These are phyloP conservation scores for Leucophenga varia DNA, from an alignment of 1,140 invertebrate genomes.

Conservation along the genomic window DNA sequence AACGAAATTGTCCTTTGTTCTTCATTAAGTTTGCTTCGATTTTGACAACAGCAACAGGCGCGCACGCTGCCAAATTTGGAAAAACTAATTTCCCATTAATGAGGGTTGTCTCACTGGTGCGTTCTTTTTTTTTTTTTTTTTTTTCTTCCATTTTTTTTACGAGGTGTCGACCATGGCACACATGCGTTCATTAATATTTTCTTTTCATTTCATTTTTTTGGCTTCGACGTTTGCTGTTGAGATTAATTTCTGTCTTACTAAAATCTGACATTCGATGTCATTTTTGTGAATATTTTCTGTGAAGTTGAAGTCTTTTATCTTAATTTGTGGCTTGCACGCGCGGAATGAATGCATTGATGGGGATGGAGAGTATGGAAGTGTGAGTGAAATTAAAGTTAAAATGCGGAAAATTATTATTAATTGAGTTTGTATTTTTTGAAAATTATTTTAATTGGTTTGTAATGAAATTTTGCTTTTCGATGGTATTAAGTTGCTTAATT, in stretches of 20 bases:
- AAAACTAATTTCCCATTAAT: conserved; percentile 38
- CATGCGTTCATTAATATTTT: too few relatives aligned
- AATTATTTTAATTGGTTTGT: too few relatives aligned
- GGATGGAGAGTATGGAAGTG: not conserved
- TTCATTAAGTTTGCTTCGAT: not conserved
- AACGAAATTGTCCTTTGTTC: too few relatives aligned
- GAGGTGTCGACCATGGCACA: too few relatives aligned
- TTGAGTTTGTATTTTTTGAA: too few relatives aligned
- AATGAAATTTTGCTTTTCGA: too few relatives aligned
- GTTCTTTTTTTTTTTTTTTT: too few relatives aligned
- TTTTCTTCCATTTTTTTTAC: too few relatives aligned
- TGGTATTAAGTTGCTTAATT: too few relatives aligned
- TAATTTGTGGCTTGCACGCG: not conserved
- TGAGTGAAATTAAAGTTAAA: conserved; percentile 4
- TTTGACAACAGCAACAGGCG: conserved; percentile 23
- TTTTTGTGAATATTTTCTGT: conserved; percentile 1
- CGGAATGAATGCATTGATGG: too few relatives aligned
- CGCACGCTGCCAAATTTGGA: too few relatives aligned
- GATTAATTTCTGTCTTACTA: conserved; percentile 43
- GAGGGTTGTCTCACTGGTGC: conserved; percentile 38
- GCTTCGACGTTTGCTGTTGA: conserved; percentile 16
- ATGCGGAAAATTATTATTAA: conserved; percentile 53
- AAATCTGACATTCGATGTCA: conserved; percentile 48
- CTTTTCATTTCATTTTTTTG: conserved; percentile 6
- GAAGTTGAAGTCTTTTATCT: conserved; percentile 5